These are phyloP conservation scores for Phenacoccus solenopsis DNA, from an alignment of 1,140 invertebrate species.

Conservation along the genomic window DNA sequence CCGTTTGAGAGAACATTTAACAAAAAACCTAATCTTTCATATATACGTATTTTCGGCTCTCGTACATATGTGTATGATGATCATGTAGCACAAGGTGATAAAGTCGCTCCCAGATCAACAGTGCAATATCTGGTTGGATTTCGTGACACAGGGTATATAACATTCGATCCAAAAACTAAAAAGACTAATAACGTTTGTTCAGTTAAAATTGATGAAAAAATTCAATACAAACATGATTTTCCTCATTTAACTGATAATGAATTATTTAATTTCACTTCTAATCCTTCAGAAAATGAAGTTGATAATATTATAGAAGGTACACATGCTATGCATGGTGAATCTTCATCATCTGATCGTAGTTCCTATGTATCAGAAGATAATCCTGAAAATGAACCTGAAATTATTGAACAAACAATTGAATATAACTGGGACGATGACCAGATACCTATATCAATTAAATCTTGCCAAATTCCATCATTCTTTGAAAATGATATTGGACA, in stretches of 20 bases:
- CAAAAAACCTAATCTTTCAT: constrained; percentile 26
- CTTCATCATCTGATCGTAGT: no score
- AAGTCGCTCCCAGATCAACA: neutral
- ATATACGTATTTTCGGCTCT: constrained; percentile 31
- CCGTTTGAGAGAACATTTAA: constrained; percentile 30
- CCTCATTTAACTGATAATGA: neutral
- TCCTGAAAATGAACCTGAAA: neutral
- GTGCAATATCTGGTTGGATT: neutral
- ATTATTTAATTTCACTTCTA: no score
- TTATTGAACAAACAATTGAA: neutral
- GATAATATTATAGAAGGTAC: no score
- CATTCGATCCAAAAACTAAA: neutral
- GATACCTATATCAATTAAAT: neutral
- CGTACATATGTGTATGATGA: constrained; percentile 22
- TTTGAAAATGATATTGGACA: no score
- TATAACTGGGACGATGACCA: neutral
- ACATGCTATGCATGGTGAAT: no score
- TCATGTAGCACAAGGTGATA: neutral
- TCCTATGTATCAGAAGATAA: no score
- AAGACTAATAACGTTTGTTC: neutral
- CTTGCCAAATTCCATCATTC: neutral
- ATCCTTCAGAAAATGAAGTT: no score
- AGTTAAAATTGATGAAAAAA: constrained; percentile 5
- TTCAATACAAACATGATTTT: neutral
- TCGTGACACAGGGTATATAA: neutral